Evolutionary conservation across 2,888 invertebrate genomes (phyloP).

Genomic region (Pegoplata infirma): DNA sequence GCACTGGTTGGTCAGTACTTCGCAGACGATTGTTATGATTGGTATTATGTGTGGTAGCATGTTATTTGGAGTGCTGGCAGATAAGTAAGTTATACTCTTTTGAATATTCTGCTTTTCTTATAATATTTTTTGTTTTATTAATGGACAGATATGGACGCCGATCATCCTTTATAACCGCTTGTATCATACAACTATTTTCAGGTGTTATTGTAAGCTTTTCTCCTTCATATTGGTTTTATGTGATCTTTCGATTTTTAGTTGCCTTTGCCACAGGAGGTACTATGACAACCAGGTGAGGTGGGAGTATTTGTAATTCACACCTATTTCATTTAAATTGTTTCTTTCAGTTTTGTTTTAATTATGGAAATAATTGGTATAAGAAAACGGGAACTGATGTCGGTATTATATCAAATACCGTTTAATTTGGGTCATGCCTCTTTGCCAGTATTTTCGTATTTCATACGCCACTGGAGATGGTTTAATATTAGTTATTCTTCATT

Average conservation of each 20-base stretch:
- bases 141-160: slow-evolving; percentile 86
- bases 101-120: neutral
- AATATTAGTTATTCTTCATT: slow-evolving; percentile 84
- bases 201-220: slow-evolving; percentile 86
- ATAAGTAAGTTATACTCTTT: slow-evolving; percentile 81
- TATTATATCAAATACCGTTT: slow-evolving; percentile 85
- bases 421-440: slow-evolving; percentile 84
- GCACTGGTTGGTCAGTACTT: slow-evolving; percentile 84
- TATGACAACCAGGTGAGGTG: slow-evolving; percentile 84
- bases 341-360: slow-evolving; percentile 82
- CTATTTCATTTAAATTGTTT: neutral
- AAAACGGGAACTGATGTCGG: slow-evolving; percentile 79
- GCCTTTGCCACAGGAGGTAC: slow-evolving; percentile 90
- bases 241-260: slow-evolving; percentile 84
- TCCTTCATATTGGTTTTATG: slow-evolving; percentile 83
- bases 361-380: slow-evolving; percentile 84
- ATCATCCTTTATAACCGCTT: slow-evolving; percentile 85
- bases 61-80: slow-evolving; percentile 86
- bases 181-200: slow-evolving; percentile 85
- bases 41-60: slow-evolving; percentile 88
- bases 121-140: slow-evolving; percentile 10
- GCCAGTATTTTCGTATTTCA: slow-evolving; percentile 82
- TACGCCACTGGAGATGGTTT: slow-evolving; percentile 84
- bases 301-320: neutral
- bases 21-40: slow-evolving; percentile 88